Base-by-base conservation (phyloP, 2,888 invertebrate genomes). In the Tinea trinotella region DNA sequence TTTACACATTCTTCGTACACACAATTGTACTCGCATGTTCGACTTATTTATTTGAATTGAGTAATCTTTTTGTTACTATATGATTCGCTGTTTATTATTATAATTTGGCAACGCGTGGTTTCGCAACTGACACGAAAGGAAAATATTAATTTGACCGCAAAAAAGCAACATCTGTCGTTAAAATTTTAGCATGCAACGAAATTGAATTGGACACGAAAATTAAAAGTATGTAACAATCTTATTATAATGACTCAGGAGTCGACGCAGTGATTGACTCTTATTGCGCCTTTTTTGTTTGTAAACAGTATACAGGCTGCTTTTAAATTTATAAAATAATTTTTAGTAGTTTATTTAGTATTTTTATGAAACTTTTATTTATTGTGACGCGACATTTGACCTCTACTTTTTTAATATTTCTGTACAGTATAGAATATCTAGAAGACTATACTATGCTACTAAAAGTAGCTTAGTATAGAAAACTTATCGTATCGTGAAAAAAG, bases 1-100 rank as follows among this genome's bases (percentile, higher is more conserved):
- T 65, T 63, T 68, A 68, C 46, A 46, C 46, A 50, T 22, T 50
- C 50, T 46, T 48, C 48, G 48, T 50, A 24, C 19, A 46, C 46
- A 10, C 13, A 22, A 50, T 50, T 50, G 50, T 50, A 50, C 24
- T 22, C 22, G 50, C 22, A 50, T 46, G 46, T 7, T 4, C 4
- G 46, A 19, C 17, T 17, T 46, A 17, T 19, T 19, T 46, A 46
- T 46, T 46, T 46, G 46, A 2, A 19, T 46, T 46, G n/a, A 19
- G 46, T 46, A 46, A 46, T 46, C 19, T 46, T 46, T 46, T 17
- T 46, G 2, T 40, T 40, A 12, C 12, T 15, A 13, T 40, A n/a
- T 40, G 40, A 13, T 13, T 15, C 13, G 13, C 13, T 6, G 12
- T 40, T 5, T 9, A 40, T 40, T 40, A 15, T 40, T 40, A 40